Conservation (phyloP, 2,888 invertebrate species). For the Melanostoma mellinum region DNA sequence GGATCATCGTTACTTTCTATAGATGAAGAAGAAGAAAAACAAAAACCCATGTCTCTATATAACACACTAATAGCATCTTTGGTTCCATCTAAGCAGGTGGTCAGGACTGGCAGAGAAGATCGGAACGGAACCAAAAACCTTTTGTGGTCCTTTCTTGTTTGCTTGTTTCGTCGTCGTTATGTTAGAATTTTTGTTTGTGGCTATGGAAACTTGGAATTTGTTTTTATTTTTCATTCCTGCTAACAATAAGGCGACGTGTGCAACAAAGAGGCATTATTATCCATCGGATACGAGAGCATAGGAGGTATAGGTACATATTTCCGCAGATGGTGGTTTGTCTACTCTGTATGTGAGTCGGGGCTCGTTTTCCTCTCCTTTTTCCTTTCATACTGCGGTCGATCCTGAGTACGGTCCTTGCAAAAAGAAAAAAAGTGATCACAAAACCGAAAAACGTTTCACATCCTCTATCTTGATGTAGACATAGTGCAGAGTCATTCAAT, state of each 20-base stretch:
- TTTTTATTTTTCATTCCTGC: constrained; percentile 14
- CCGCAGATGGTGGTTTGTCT: constrained; percentile 71
- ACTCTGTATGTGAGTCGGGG: constrained; percentile 45
- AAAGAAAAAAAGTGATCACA: constrained; percentile 49
- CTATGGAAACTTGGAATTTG: constrained; percentile 40
- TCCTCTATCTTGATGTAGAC: constrained; percentile 33
- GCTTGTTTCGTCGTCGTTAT: neutral
- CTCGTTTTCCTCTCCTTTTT: constrained; percentile 33
- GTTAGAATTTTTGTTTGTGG: neutral
- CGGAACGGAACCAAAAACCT: constrained; percentile 9
- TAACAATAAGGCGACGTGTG: constrained; percentile 41
- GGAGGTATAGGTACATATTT: constrained; percentile 29
- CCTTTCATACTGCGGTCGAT: neutral
- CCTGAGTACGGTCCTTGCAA: constrained; percentile 30
- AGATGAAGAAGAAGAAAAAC: neutral
- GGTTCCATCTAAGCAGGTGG: constrained; percentile 52
- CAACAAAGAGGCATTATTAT: constrained; percentile 39
- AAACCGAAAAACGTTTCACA: constrained; percentile 33
- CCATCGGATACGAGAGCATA: constrained; percentile 15
- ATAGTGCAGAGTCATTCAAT: constrained; percentile 34
- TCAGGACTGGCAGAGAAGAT: constrained; percentile 6
- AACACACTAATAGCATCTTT: constrained; percentile 9
- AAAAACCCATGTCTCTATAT: neutral
- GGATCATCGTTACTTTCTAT: constrained; percentile 25
- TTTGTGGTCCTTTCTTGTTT: constrained; percentile 11